Conservation (phyloP, 2,113 vertebrate genomes). For the Eulemur rufifrons region DNA sequence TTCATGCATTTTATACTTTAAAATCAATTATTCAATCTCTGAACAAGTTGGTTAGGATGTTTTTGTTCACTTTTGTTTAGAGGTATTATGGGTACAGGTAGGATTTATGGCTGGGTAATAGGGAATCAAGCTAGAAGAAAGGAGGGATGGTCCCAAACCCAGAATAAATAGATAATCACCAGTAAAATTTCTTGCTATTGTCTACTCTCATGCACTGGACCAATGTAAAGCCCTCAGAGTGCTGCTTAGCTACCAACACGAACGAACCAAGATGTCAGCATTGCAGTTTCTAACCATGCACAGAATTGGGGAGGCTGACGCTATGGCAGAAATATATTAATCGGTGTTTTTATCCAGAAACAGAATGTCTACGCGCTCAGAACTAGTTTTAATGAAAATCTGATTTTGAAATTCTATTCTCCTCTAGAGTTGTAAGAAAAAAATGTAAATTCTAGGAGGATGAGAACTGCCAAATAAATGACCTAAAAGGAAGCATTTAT, state of each 20-base stretch:
- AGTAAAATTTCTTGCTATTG: neutral
- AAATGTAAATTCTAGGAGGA: neutral
- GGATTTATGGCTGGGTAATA: neutral
- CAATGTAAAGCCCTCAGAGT: neutral
- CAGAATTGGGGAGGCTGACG: neutral
- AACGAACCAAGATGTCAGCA: neutral
- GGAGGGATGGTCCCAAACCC: neutral
- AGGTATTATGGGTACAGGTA: neutral
- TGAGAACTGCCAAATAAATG: neutral
- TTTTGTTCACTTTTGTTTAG: neutral
- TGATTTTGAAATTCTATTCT: conserved; percentile 11
- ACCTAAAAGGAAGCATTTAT: neutral
- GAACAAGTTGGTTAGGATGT: neutral
- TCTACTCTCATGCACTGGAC: neutral
- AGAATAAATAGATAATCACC: neutral
- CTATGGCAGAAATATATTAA: neutral
- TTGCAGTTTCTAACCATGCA: neutral
- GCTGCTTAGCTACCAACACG: neutral
- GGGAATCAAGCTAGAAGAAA: neutral
- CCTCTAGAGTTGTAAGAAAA: neutral
- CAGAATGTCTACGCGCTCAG: neutral
- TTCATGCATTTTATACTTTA: neutral
- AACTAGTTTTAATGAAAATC: neutral
- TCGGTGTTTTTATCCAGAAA: neutral
- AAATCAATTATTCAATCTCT: neutral